phyloP scores from a whole-genome alignment of 2,797 vertebrate genomes.

The Semaprochilodus insignis region DNA sequence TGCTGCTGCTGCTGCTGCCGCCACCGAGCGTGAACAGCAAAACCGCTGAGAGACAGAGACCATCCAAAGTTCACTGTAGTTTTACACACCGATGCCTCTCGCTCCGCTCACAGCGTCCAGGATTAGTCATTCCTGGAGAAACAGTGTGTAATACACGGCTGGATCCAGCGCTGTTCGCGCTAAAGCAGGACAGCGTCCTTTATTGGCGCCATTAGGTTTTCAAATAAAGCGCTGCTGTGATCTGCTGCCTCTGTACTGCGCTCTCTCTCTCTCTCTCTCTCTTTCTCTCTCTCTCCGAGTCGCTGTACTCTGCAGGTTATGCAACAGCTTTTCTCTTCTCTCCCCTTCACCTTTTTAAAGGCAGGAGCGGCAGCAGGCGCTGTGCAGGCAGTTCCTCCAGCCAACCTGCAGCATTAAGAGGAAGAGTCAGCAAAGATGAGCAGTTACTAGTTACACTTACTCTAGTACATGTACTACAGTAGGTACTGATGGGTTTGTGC shows the following conservation, averaged over 20 bases:
- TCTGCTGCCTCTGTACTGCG: not conserved
- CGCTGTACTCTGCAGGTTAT: constrained; percentile 35
- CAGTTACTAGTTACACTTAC: no score
- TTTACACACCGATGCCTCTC: not conserved
- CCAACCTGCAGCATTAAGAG: constrained; percentile 6
- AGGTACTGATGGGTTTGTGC: no score
- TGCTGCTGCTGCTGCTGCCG: not conserved
- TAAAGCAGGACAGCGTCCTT: constrained; percentile 9
- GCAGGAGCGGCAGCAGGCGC: constrained; percentile 49
- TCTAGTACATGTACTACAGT: no score
- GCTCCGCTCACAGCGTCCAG: not conserved
- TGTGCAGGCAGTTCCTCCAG: constrained; percentile 12
- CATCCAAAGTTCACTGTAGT: constrained; percentile 49
- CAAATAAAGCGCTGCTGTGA: constrained; percentile 53
- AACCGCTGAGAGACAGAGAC: not conserved
- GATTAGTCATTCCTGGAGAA: constrained; percentile 4
- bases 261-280: no score
- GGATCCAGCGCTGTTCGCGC: not conserved
- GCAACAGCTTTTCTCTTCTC: constrained; percentile 43
- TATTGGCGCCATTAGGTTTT: constrained; percentile 56
- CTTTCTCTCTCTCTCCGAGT: no score
- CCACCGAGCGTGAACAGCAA: not conserved
- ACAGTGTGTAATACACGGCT: not conserved
- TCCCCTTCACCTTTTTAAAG: constrained; percentile 51
- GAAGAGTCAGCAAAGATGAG: not conserved